Evolutionary conservation across 2,113 vertebrate species (phyloP), one percentile per base, ranked within the genome.

Genomic region (Xiphorhynchus elegans): DNA sequence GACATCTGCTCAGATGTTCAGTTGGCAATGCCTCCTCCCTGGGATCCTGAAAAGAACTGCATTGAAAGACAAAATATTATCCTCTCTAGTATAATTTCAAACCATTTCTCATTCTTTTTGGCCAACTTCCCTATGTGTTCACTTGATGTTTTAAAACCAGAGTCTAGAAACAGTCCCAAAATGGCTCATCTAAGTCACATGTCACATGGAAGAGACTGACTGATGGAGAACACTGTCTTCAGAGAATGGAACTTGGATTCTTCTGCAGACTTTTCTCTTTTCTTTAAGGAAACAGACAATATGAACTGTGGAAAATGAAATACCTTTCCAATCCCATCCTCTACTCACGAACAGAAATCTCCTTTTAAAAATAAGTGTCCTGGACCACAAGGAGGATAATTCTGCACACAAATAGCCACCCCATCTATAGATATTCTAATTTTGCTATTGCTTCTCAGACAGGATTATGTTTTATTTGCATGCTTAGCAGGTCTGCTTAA

Each of bases 1-100:
- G 40, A n/a, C 0, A 0, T 58, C 28, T 3, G 0, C 12, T 53
- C 58, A 80, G 46, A 23, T 1, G 2, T 10, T 74, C 31, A 40
- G 46, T 29, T 46, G 11, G 6, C 7, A 0, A 28, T 40, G 21
- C 1, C 17, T 9, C 11, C 66, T 93, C 16, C 26, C 59, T 56
- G n/a, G 25, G 20, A 76, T 62, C 13, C 37, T 60, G n/a, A 76
- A 49, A 82, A 93, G 77, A 62, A 77, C 0, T 0, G 0, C 11
- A 37, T 6, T 44, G 44, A 52, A 78, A 87, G 21, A 44, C 14
- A 79, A 79, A 63, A n/a, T 76, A 68, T 47, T 87, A 42, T 72
- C 24, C 21, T 81, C 21, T 75, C 21, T 37, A 8, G 14, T 72
- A 28, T 29, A 55, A 40, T 58, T 84, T 91, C 79, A 72, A 55